Conservation (phyloP, 2,888 invertebrate species). For the Drosophila peninsularis region DNA sequence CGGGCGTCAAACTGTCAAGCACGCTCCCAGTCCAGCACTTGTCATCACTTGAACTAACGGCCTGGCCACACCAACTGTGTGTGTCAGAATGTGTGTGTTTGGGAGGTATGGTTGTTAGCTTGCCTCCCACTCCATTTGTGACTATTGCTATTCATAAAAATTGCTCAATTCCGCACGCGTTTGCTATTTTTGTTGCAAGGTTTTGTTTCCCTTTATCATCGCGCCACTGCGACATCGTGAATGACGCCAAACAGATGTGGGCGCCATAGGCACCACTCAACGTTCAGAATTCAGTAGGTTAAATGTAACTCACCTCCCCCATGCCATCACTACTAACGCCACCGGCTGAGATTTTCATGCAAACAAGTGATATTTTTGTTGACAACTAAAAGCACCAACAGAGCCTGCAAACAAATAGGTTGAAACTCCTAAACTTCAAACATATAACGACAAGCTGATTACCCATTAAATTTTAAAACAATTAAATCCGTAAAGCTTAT, state of each 20-base stretch:
- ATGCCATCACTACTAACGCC: neutral
- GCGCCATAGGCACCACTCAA: constrained; percentile 25
- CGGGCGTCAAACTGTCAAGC: constrained; percentile 82
- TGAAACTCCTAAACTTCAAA: neutral
- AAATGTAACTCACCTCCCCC: constrained; percentile 1
- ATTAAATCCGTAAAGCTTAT: too few relatives aligned
- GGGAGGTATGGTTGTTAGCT: neutral
- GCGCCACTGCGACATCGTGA: constrained; percentile 40
- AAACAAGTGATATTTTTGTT: constrained; percentile 81
- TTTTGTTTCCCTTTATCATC: constrained; percentile 62
- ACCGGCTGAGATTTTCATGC: constrained; percentile 64
- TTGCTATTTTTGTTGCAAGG: constrained; percentile 70
- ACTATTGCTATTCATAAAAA: constrained; percentile 80
- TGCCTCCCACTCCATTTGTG: constrained; percentile 53
- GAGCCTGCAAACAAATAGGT: constrained; percentile 29
- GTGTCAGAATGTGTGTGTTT: neutral
- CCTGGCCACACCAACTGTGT: constrained; percentile 41
- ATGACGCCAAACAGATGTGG: constrained; percentile 62
- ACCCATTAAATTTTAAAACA: neutral
- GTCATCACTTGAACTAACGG: constrained; percentile 73
- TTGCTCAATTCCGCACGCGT: constrained; percentile 79
- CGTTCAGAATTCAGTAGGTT: constrained; percentile 21
- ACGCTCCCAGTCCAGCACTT: constrained; percentile 56
- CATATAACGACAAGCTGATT: neutral
- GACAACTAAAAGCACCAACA: constrained; percentile 64